These are phyloP conservation scores for Hippocampus zosterae DNA, from an alignment of 2,113 vertebrate genomes.

Conservation along the genomic window DNA sequence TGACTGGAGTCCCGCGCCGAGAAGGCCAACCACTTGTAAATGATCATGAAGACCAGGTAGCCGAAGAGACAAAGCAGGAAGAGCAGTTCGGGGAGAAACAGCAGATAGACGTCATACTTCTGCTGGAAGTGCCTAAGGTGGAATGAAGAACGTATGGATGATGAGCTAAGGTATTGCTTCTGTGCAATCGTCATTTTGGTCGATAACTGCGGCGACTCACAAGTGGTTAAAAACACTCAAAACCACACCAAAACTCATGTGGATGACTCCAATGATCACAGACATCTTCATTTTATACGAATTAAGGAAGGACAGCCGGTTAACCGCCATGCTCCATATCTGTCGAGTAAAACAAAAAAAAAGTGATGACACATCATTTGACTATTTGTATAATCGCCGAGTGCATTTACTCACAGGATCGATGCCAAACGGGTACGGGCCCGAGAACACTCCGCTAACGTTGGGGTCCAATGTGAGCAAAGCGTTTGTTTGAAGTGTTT, in stretches of 20 bases:
- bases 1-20: slow-evolving; percentile 73
- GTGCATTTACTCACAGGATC: slow-evolving; percentile 81
- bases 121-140: slow-evolving; percentile 85
- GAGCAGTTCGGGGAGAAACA: slow-evolving; percentile 89
- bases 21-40: slow-evolving; percentile 91
- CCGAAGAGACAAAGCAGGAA: slow-evolving; percentile 94
- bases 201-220: slow-evolving; percentile 74
- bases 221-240: slow-evolving; percentile 92
- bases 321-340: slow-evolving; percentile 96
- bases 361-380: not conserved
- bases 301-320: slow-evolving; percentile 93
- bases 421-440: slow-evolving; percentile 90
- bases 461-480: slow-evolving; percentile 84
- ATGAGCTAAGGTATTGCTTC: not conserved
- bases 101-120: slow-evolving; percentile 83
- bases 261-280: slow-evolving; percentile 86
- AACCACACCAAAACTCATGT: slow-evolving; percentile 93
- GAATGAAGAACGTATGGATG: slow-evolving; percentile 12
- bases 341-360: slow-evolving; percentile 16
- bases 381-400: not conserved
- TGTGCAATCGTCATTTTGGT: not conserved
- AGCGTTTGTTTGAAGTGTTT: slow-evolving; percentile 67
- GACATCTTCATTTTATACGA: slow-evolving; percentile 99
- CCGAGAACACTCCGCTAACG: slow-evolving; percentile 84
- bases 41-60: slow-evolving; percentile 90